Percentiles rank a stretch among this genome's conserved stretches.
Evolutionary conservation across 2,113 vertebrate genomes (phyloP).

Genomic region (Etheostoma spectabile): DNA sequence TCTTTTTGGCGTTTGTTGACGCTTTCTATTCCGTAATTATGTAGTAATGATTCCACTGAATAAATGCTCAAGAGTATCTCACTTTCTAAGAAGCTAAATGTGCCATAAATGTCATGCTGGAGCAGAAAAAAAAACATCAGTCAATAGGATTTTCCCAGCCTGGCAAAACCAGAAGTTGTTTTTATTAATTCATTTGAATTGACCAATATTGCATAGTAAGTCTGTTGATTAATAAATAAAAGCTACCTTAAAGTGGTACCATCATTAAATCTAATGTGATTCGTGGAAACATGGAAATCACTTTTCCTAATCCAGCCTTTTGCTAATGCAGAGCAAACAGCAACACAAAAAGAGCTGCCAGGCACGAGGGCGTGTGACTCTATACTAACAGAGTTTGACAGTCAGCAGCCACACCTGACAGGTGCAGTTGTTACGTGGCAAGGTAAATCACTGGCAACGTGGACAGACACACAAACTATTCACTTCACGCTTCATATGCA

Average conservation of each 20-base stretch:
- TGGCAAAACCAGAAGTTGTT: no score
- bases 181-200: background rate
- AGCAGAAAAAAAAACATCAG: background rate
- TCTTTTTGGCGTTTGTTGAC: background rate
- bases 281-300: background rate
- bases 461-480: conserved; percentile 7
- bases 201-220: background rate
- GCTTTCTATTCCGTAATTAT: background rate
- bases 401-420: conserved; percentile 39
- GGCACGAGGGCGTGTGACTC: background rate
- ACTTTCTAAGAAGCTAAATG: background rate
- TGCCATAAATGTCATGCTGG: background rate
- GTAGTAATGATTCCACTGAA: background rate
- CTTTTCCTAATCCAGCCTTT: background rate
- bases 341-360: background rate
- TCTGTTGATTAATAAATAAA: background rate
- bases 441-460: conserved; percentile 35
- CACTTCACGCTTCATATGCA: background rate
- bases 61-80: no score
- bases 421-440: conserved; percentile 44
- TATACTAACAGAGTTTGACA: background rate
- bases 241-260: background rate
- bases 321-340: background rate
- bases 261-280: background rate
- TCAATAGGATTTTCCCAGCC: background rate